Evolutionary conservation across 2,797 vertebrate species (phyloP), one percentile per base, ranked within the genome.

Genomic region (Pangasius sanitwongsei): DNA sequence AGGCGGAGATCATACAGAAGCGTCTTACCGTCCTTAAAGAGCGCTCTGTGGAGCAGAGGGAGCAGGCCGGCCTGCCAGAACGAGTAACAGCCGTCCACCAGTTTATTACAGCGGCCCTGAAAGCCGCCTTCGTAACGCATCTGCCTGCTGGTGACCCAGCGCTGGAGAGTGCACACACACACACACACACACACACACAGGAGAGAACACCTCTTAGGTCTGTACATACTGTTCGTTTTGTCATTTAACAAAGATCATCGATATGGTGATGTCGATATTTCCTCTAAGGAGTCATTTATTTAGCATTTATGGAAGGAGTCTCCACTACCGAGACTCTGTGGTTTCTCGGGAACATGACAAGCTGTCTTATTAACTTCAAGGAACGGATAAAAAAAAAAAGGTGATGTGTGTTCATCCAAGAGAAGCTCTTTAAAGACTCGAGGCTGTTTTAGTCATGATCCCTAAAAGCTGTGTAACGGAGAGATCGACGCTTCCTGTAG

Each of bases 21-120:
- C 20, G 8, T 28, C 81, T 88, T 92, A 98, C 98, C 98, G 93
- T 96, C 96, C 91, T 96, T 96, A 0, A 97, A 97, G 83, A 99
- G 96, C 0, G 98, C 97, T 1, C 97, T 95, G 95, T 99, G 98
- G 44, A 99, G 96, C 0, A 99, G 96, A 0, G 98, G 98, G 88
- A 99, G 95, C 77, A 99, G 95, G 25, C 98, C 98, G 13, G 98
- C 98, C 95, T 99, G 98, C 98, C 98, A 99, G 94, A 99, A 99
- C 31, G 98, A 99, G 94, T 99, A 99, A 95, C 98, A 99, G 85
- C 98, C 98, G 0, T 99, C 98, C 93, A 99, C 98, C 94, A 99
- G 95, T 93, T 99, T 99, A 91, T 99, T 99, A 88, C 98, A 98
- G 90, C 98, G 98, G 8, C 98, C 98, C 93, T 99, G 98, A 94